Base-by-base conservation (phyloP, 2,797 vertebrate genomes). In the Melanotaenia trifasciata region DNA sequence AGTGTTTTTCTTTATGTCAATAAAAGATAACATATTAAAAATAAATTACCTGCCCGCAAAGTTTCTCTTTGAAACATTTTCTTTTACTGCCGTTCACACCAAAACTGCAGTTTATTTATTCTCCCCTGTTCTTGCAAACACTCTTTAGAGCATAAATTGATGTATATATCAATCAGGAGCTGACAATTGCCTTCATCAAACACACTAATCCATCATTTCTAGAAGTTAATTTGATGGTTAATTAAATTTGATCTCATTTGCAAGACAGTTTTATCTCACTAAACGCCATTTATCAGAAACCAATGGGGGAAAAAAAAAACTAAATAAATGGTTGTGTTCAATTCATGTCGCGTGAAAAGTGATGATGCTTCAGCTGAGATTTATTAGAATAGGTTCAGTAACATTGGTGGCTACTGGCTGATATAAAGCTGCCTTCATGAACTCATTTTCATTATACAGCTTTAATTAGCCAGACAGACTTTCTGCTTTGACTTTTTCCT, bases 1-100 rank as follows among this genome's bases (percentile, higher is more conserved):
- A 47, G 20, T 22, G 51, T 66, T 59, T 73, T 54, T 61, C 7
- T 65, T 16, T 13, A 22, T 57, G 67, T 45, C 35, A 22, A 22
- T 22, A 10, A 22, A 50, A 10, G 9, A 50, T 3, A 8, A n/a
- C 18, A 50, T 4, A 8, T 26, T 20, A 35, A 63, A 70, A 36
- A 11, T 6, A 43, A 16, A 47, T 57, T 1, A n/a, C 16, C 33
- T 16, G 59, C 30, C 16, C 28, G 5, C 2, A 45, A 26, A 8
- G 28, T 64, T 64, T 4, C 28, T 18, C 51, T 56, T 16, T 24
- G n/a, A 54, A 16, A n/a, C 6, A 38, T 12, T 20, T 58, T 45
- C 11, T 7, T 72, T 30, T 30, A 10, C 3, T 64, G 22, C 3
- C 5, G 43, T 8, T 0, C 58, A 30, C 2, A 20, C 38, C 56